These are phyloP conservation scores for Brenthis daphne DNA, from an alignment of 2,888 invertebrate genomes.

Conservation along the genomic window DNA sequence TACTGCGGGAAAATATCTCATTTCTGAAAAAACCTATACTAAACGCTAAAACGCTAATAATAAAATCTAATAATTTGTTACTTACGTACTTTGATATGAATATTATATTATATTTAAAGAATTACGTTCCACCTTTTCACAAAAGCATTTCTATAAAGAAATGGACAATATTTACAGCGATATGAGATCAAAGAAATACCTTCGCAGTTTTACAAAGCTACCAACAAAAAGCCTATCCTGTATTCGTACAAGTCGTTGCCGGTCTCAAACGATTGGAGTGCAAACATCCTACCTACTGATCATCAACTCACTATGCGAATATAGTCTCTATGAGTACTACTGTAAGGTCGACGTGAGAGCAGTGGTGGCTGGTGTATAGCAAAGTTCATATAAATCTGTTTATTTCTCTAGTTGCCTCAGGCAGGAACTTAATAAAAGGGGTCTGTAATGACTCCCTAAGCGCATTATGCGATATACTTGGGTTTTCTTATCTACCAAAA, in stretches of 20 bases:
- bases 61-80: too few species aligned
- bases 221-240: slow-evolving; percentile 2
- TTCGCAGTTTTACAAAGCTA: slow-evolving; percentile 1
- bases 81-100: too few species aligned
- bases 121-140: not conserved
- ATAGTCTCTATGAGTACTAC: not conserved
- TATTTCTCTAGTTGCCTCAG: slow-evolving; percentile 24
- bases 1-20: too few species aligned
- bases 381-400: slow-evolving; percentile 25
- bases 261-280: slow-evolving; percentile 1
- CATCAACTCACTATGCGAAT: not conserved
- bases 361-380: slow-evolving; percentile 8
- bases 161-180: slow-evolving; percentile 4
- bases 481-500: slow-evolving; percentile 25
- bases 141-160: slow-evolving; percentile 1
- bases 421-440: slow-evolving; percentile 25
- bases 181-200: slow-evolving; percentile 12
- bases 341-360: not conserved
- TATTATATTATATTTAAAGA: too few species aligned
- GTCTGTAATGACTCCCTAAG: slow-evolving; percentile 17
- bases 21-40: too few species aligned
- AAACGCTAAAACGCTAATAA: too few species aligned
- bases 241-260: not conserved
- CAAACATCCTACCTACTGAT: not conserved
- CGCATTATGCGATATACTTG: slow-evolving; percentile 21